These are phyloP conservation scores for Zeuzera pyrina DNA, from an alignment of 2,888 invertebrate genomes.

Conservation along the genomic window DNA sequence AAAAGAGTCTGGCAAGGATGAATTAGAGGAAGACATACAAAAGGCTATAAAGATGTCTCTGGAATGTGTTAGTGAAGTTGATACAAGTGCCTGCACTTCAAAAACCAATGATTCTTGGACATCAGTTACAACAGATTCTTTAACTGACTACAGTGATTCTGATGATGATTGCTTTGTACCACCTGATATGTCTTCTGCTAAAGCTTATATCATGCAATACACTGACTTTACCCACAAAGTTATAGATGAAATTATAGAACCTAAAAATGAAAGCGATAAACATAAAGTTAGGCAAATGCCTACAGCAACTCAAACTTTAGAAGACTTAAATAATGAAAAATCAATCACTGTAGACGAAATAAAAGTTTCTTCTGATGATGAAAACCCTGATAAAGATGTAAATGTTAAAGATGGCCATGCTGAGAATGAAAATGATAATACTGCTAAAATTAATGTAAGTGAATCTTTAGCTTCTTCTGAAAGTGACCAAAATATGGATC, in stretches of 20 bases:
- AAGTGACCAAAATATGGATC: slow-evolving; percentile 19
- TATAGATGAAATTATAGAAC: slow-evolving; percentile 72
- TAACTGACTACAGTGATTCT: slow-evolving; percentile 47
- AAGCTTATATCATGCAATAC: slow-evolving; percentile 83
- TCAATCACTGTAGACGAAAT: slow-evolving; percentile 44
- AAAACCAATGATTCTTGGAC: slow-evolving; percentile 65
- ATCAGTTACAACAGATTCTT: slow-evolving; percentile 50
- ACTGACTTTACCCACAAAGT: slow-evolving; percentile 81
- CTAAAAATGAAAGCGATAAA: slow-evolving; percentile 25
- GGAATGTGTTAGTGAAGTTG: slow-evolving; percentile 45
- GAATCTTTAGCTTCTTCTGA: slow-evolving; percentile 2
- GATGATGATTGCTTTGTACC: slow-evolving; percentile 57
- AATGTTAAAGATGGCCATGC: slow-evolving; percentile 26
- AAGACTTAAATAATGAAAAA: slow-evolving; percentile 49
- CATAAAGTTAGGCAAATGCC: slow-evolving; percentile 27
- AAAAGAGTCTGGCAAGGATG: slow-evolving; percentile 29
- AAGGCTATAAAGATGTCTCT: slow-evolving; percentile 75
- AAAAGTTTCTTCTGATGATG: slow-evolving; percentile 51
- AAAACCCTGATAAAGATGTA: slow-evolving; percentile 30
- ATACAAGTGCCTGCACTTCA: slow-evolving; percentile 34
- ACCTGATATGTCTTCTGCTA: slow-evolving; percentile 72
- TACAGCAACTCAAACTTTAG: slow-evolving; percentile 41
- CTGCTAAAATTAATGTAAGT: background rate
- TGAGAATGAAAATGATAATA: slow-evolving; percentile 20
- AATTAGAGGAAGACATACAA: slow-evolving; percentile 70